Conservation (phyloP, 2,888 invertebrate species). For the Lucinisca nassula region DNA sequence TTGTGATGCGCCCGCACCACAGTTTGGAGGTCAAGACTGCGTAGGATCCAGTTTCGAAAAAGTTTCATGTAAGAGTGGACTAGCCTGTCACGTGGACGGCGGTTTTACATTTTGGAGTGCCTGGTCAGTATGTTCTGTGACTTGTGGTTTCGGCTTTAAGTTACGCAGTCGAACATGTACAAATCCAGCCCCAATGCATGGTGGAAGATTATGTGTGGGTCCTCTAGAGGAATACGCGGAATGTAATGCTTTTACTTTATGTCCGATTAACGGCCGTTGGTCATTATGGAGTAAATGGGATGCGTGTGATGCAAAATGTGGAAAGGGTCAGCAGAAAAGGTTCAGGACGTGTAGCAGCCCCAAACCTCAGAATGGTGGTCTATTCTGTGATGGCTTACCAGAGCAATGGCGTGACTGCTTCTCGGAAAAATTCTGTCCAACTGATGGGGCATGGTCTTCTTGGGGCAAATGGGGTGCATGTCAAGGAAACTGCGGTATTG, state of each 20-base stretch:
- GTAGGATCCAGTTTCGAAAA: constrained; percentile 22
- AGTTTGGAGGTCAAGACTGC: constrained; percentile 35
- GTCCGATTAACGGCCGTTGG: constrained; percentile 17
- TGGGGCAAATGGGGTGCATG: constrained; percentile 54
- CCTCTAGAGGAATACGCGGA: neutral
- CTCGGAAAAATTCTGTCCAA: constrained; percentile 31
- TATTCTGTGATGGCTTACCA: neutral
- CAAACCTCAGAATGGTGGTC: neutral
- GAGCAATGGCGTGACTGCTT: constrained; percentile 37
- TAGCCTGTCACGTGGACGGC: constrained; percentile 38
- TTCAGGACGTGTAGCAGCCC: constrained; percentile 14
- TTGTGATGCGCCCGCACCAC: constrained; percentile 47
- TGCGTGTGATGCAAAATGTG: constrained; percentile 7
- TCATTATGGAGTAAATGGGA: constrained; percentile 6
- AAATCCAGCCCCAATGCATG: constrained; percentile 36
- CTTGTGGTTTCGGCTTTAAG: constrained; percentile 38
- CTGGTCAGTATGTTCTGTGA: constrained; percentile 47
- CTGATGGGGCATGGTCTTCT: constrained; percentile 40
- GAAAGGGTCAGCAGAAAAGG: neutral
- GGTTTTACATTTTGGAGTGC: constrained; percentile 35
- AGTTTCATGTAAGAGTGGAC: constrained; percentile 18
- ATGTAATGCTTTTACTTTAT: neutral
- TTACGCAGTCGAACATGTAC: constrained; percentile 32
- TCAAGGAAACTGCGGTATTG: constrained; percentile 32
- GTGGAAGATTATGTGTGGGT: constrained; percentile 36